Percentiles rank a stretch among this genome's conserved stretches.
These are phyloP conservation scores for Tenthredo mesomela DNA, from an alignment of 2,888 invertebrate genomes.

Conservation along the genomic window DNA sequence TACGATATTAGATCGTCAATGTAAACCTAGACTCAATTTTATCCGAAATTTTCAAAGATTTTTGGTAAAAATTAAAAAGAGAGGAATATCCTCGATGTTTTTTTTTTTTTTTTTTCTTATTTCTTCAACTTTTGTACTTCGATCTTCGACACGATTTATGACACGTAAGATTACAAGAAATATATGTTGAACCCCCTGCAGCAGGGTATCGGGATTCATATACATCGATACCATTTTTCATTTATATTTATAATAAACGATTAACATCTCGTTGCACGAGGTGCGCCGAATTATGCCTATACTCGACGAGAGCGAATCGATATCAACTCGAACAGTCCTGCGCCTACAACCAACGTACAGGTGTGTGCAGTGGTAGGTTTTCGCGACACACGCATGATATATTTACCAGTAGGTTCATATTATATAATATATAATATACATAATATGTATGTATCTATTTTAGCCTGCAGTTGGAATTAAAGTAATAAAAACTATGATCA, in stretches of 20 bases:
- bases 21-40: background rate
- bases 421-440: background rate
- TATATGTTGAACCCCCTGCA: background rate
- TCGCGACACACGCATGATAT: constrained; percentile 21
- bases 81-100: background rate
- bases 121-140: background rate
- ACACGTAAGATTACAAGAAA: background rate
- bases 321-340: constrained; percentile 52
- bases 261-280: constrained; percentile 42
- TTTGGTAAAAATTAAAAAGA: background rate
- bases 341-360: constrained; percentile 36
- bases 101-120: too few relatives aligned
- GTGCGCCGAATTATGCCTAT: constrained; percentile 48
- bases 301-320: constrained; percentile 39
- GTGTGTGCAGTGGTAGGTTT: background rate
- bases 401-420: background rate
- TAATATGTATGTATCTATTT: background rate
- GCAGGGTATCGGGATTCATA: background rate
- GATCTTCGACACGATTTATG: background rate
- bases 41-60: background rate
- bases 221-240: background rate
- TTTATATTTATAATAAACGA: constrained; percentile 31
- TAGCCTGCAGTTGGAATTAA: background rate
- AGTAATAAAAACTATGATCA: too few relatives aligned
- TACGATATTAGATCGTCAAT: background rate